Evolutionary conservation across 2,888 invertebrate species (phyloP), one percentile per base, ranked within the genome.

Genomic region (Drosophila gaucha): DNA sequence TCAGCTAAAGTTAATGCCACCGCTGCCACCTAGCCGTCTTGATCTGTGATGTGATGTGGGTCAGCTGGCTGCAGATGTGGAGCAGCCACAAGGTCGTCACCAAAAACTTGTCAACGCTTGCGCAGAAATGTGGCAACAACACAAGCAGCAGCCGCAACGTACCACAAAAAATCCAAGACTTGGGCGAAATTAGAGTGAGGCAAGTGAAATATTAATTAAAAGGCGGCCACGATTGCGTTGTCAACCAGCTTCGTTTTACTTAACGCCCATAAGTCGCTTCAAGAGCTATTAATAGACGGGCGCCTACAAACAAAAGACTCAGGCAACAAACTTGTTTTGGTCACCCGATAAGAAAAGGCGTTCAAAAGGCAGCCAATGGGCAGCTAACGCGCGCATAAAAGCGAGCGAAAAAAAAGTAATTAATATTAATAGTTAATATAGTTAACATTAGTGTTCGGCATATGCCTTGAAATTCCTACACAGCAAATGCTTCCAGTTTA

Each of bases 261-360:
- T 59, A 33, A 35, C 44, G 51, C 47, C 18, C 39, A 51, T 31
- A 35, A 62, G 14, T 55, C 28, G 6, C 18, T 10, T 0, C 31
- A 22, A 20, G 22, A 30, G 31, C 14, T 46, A 67, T 67, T 47
- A 60, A 72, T 68, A 54, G 55, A 16, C 39, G 20, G 22, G 41
- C 44, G 18, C 12, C 2, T 6, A 71, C 56, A 80, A 71, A 84
- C 87, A 63, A 84, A 88, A 77, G 89, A 86, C 74, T 77, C 52
- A 49, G 72, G 68, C 74, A 64, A 70, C 87, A 75, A 88, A 84
- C 89, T 80, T 52, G 80, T 56, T 46, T 86, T 28, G 33, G 49
- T 51, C 65, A 67, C 58, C 67, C 50, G 63, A 65, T 39, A 36
- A n/a, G 54, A 38, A 60, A 39, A 30, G 46, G 31, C 26, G 18